Conservation (phyloP, 2,113 vertebrate species). For the Neomonachus schauinslandi region DNA sequence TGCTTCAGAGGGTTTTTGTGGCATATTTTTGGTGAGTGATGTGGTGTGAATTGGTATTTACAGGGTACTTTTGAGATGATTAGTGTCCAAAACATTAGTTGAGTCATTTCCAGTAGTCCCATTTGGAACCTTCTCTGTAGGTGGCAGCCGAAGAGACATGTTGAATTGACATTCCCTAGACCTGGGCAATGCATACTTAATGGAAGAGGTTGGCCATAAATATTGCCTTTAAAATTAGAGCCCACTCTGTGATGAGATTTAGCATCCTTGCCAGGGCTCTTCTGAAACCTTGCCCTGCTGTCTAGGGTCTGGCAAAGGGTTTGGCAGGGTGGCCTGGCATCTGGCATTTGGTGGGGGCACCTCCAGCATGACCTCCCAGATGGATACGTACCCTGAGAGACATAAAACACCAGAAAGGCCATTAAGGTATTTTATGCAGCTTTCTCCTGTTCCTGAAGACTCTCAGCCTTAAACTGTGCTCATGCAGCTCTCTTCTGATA, state of each 20-base stretch:
- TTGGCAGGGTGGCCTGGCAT: neutral
- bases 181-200: neutral
- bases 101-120: conserved; percentile 31
- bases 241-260: conserved; percentile 31
- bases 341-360: neutral
- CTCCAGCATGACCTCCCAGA: neutral
- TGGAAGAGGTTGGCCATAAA: neutral
- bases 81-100: conserved; percentile 25
- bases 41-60: conserved; percentile 43
- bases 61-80: conserved; percentile 53
- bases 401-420: neutral
- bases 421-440: conserved; percentile 44
- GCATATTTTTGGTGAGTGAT: conserved; percentile 53
- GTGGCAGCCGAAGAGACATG: neutral
- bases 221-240: conserved; percentile 60
- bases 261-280: neutral
- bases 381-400: conserved; percentile 34
- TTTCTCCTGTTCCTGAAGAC: neutral
- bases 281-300: neutral
- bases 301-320: neutral
- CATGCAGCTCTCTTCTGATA: neutral
- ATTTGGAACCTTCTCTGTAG: neutral
- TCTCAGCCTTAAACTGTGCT: conserved; percentile 20
- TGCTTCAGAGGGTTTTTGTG: conserved; percentile 2
- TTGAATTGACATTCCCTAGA: neutral